Base-by-base conservation (phyloP, 2,888 invertebrate species). In the Mellilla xanthometata region DNA sequence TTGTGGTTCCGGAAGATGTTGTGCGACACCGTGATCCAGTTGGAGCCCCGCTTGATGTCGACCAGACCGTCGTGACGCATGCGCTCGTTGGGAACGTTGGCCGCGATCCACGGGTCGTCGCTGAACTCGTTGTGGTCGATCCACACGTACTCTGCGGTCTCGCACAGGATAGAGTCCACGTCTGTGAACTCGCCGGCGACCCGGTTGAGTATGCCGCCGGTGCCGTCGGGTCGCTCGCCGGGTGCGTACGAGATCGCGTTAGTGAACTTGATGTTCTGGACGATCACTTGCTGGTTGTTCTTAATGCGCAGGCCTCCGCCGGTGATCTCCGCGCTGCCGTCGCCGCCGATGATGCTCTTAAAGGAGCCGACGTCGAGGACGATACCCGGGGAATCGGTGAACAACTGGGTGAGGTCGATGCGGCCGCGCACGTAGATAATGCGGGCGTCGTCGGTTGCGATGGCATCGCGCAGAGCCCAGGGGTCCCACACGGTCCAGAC, bases 1-100 rank as follows among this genome's bases (percentile, higher is more conserved):
- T 56, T 56, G 40, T 56, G 56, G 47, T 53, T 47, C 3, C 51
- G 35, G 51, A 56, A 56, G 38, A 56, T 44, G 42, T 43, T 49
- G 45, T 56, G 32, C 2, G 56, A 54, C 3, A 56, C 35, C 28
- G 56, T 52, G 39, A 56, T 19, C 27, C 29, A 52, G 54, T 54
- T 48, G 32, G 56, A 49, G 4, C 15, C 54, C 12, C 39, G 47
- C 32, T 48, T 48, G 40, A 56, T 48, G 35, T 56, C 51, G 7
- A 56, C 30, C 10, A 48, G 39, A 2, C 56, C 56, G 38, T 54
- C 54, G 47, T 54, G 56, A 3, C 56, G 41, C 44, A 36, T 51
- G 2, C 22, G 36, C 13, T 38, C 5, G 27, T 38, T 39, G 26
- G 56, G 29, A 3, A 39, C 34, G 12, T 8, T 28, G 32, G 39